These are phyloP conservation scores for Pharmacophagus antenor DNA, from an alignment of 2,888 invertebrate species.

Conservation along the genomic window DNA sequence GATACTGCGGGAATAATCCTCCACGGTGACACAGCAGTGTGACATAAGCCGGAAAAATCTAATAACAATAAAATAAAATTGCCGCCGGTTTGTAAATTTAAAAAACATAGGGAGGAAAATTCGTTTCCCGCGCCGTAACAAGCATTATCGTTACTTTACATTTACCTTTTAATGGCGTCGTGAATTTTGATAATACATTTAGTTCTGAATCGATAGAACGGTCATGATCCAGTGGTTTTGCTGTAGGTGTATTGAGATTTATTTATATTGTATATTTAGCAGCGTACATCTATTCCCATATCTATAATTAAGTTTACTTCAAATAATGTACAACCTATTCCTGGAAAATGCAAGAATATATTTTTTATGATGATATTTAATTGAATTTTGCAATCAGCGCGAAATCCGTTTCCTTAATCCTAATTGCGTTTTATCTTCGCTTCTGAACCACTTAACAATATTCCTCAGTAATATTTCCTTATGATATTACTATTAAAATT, in stretches of 20 bases:
- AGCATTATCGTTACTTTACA: constrained; percentile 77
- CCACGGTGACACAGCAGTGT: constrained; percentile 70
- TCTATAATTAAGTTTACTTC: neutral
- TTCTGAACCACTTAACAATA: constrained; percentile 54
- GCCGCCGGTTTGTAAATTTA: constrained; percentile 78
- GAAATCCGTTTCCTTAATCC: constrained; percentile 34
- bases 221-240: neutral
- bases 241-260: no score
- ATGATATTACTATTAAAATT: constrained; percentile 75
- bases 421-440: constrained; percentile 34
- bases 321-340: neutral
- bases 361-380: neutral
- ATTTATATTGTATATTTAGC: no score
- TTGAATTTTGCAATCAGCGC: constrained; percentile 6
- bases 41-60: constrained; percentile 81
- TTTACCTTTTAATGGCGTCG: constrained; percentile 62
- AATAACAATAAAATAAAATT: constrained; percentile 82
- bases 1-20: constrained; percentile 79
- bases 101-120: constrained; percentile 75
- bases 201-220: neutral
- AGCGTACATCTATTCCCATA: no score
- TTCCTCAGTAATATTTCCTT: constrained; percentile 72
- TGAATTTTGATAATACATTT: constrained; percentile 55
- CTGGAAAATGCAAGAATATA: neutral
- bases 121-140: constrained; percentile 73